Percentiles rank a stretch among this genome's conserved stretches.
Evolutionary conservation across 2,888 invertebrate genomes (phyloP).

Genomic region (Chymomyza amoena): DNA sequence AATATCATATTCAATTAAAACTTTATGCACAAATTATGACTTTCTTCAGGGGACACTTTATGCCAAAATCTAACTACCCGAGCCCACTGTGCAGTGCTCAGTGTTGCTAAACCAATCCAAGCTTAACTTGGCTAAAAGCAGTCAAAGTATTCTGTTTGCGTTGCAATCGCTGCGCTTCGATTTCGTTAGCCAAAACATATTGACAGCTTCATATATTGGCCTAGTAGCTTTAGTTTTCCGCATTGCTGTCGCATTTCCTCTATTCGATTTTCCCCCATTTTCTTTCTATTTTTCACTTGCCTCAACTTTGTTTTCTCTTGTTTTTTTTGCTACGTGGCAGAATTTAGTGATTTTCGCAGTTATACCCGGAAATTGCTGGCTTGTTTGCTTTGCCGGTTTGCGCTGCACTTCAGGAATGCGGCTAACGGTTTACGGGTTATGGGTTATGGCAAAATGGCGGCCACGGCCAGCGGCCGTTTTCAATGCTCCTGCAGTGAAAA

Average conservation of each 20-base stretch:
- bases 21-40: no score
- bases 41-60: no score
- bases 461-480: background rate
- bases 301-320: background rate
- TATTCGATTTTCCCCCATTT: constrained; percentile 5
- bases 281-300: constrained; percentile 3
- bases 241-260: constrained; percentile 54
- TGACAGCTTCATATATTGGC: constrained; percentile 22
- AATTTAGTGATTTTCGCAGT: constrained; percentile 52
- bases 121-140: background rate
- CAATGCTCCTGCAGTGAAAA: constrained; percentile 32
- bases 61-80: no score
- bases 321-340: constrained; percentile 25
- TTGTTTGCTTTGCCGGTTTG: background rate
- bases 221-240: constrained; percentile 19
- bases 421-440: background rate
- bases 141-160: background rate
- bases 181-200: constrained; percentile 25
- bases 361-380: constrained; percentile 56
- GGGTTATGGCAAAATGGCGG: background rate
- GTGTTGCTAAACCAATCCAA: background rate
- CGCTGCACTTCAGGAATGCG: background rate
- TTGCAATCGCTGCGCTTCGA: background rate
- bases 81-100: no score
- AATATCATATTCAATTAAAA: no score